Conservation (phyloP, 2,888 invertebrate species). For the Microctonus hyperodae region DNA sequence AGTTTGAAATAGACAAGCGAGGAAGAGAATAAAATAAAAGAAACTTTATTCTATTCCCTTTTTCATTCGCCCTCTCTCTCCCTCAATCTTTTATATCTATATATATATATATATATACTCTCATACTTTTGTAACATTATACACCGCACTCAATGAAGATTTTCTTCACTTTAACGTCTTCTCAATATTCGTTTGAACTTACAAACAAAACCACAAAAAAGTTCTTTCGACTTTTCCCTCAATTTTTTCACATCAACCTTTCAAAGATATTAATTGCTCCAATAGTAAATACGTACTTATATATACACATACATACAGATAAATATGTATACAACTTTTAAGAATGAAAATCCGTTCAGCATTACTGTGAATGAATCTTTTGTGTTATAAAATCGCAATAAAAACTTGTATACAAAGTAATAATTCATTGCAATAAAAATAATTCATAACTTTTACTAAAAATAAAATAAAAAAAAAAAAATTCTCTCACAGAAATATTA, state of each 20-base stretch:
- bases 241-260: neutral
- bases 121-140: neutral
- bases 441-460: neutral
- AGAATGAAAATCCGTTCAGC: neutral
- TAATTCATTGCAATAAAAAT: neutral
- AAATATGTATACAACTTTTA: neutral
- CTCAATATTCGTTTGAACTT: neutral
- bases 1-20: conserved; percentile 8
- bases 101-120: too few species aligned
- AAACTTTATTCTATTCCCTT: neutral
- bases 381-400: neutral
- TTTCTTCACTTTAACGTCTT: neutral
- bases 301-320: too few species aligned
- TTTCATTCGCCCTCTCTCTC: neutral
- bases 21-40: neutral
- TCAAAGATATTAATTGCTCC: neutral
- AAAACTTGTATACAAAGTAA: neutral
- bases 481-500: neutral
- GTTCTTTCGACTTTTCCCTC: neutral
- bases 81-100: neutral
- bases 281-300: neutral
- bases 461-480: neutral
- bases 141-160: neutral
- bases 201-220: neutral
- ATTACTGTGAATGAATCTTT: neutral